A percentile compares a stretch with the other conserved stretches of the same genome.
phyloP scores from a whole-genome alignment of 2,888 invertebrate genomes.

The Deilephila elpenor region DNA sequence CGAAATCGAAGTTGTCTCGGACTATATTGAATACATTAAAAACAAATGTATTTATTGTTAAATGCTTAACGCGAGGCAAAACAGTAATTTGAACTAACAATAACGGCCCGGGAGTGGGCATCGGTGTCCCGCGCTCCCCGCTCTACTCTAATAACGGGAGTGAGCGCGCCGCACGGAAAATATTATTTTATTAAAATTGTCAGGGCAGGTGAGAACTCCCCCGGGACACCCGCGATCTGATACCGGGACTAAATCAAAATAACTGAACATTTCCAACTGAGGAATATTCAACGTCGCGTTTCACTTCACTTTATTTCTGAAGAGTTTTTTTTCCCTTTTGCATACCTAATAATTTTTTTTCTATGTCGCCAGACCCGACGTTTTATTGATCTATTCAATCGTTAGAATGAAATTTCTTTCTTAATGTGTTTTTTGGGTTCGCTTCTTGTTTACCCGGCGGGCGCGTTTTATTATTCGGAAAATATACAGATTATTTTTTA shows the following conservation, averaged over 20 bases:
- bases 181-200: constrained; percentile 50
- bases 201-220: constrained; percentile 44
- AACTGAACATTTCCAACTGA: constrained; percentile 62
- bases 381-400: constrained; percentile 73
- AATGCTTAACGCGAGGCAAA: constrained; percentile 40
- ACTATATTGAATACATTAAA: background rate
- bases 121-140: constrained; percentile 32
- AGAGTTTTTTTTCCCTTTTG: constrained; percentile 36
- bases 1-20: background rate
- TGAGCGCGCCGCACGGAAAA: constrained; percentile 37
- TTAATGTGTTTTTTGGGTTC: constrained; percentile 57
- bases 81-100: constrained; percentile 48
- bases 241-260: constrained; percentile 67
- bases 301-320: constrained; percentile 42
- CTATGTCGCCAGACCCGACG: constrained; percentile 31
- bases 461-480: constrained; percentile 23
- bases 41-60: constrained; percentile 38
- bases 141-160: constrained; percentile 40
- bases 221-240: constrained; percentile 47
- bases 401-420: constrained; percentile 56
- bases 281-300: constrained; percentile 54
- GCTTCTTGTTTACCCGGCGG: constrained; percentile 26
- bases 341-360: constrained; percentile 42
- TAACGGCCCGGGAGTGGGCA: constrained; percentile 38
- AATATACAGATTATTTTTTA: constrained; percentile 21